Base-by-base conservation (phyloP, 2,113 vertebrate species). In the Dunckerocampus dactyliophorus region DNA sequence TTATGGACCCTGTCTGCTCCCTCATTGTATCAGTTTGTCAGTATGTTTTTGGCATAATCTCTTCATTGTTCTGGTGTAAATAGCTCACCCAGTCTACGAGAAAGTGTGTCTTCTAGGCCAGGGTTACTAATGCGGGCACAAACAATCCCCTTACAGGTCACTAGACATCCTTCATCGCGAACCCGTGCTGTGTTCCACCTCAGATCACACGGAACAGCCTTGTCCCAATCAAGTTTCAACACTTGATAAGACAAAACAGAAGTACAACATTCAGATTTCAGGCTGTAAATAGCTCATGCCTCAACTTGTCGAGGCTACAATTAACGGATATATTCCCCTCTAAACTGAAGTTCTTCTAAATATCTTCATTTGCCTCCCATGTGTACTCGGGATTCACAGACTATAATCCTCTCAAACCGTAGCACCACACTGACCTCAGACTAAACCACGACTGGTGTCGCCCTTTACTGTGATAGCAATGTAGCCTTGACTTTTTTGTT, bases 131-230 rank as follows among this genome's bases (percentile, higher is more conserved):
- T 70, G 75, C 67, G 2, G 65, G 39, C 49, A 82, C 79, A 84
- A 81, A 69, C 77, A 65, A 58, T 51, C 57, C 76, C 75, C 84
- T 83, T 81, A 81, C 83, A 81, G 85, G 82, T 88, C 85, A 89
- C 57, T 80, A 75, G 71, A 57, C 62, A 75, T 61, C 53, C 11
- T 43, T 43, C 28, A 77, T 61, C 67, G 46, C 62, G 77, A 54
- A 62, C 49, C 57, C 65, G 53, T 8, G 68, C 59, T 59, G 19
- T 59, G 17, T 59, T 63, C 49, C 22, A 28, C 28, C 56, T 65
- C 39, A 46, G 62, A 51, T 65, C 43, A 39, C 51, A 64, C 67
- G 47, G 62, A 53, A 52, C 50, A 45, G 55, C 8, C 17, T 21
- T 17, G 46, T 61, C 48, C 63, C 63, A 42, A n/a, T 47, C n/a